Conservation (phyloP, 2,888 invertebrate genomes). For the Drosophila melanosoma region DNA sequence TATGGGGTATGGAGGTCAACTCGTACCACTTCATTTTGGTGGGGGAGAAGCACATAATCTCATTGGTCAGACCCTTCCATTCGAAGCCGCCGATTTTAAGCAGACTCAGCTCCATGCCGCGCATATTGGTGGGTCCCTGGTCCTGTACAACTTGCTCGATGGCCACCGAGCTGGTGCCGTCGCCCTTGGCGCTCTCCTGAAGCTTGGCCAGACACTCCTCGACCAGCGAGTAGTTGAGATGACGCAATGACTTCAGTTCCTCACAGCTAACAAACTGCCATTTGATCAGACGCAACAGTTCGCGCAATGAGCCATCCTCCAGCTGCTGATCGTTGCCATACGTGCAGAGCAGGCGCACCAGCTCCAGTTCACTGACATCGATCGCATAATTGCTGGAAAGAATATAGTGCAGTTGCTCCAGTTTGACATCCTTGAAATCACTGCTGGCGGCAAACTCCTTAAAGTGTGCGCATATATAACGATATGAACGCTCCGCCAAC, state of each 20-base stretch:
- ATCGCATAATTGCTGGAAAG: conserved; percentile 89
- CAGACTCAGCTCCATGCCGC: conserved; percentile 89
- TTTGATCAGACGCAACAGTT: conserved; percentile 56
- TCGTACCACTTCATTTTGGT: conserved; percentile 87
- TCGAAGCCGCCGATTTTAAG: conserved; percentile 90
- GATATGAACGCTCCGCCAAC: conserved; percentile 87
- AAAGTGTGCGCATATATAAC: conserved; percentile 88
- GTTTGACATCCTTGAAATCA: conserved; percentile 87
- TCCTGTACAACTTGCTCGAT: conserved; percentile 24
- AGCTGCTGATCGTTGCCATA: conserved; percentile 58
- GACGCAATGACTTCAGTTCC: conserved; percentile 44
- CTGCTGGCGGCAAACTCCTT: conserved; percentile 87
- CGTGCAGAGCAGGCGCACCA: conserved; percentile 59
- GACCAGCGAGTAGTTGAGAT: conserved; percentile 53
- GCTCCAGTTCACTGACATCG: conserved; percentile 83
- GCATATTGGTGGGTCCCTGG: conserved; percentile 85
- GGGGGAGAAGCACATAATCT: conserved; percentile 88
- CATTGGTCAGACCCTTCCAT: conserved; percentile 88
- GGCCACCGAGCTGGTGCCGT: conserved; percentile 1
- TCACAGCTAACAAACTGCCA: conserved; percentile 55
- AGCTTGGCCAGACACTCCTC: conserved; percentile 45
- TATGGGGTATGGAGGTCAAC: conserved; percentile 89
- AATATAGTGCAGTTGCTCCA: conserved; percentile 87
- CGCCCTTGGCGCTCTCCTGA: conserved; percentile 11
- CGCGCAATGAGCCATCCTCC: conserved; percentile 40